A percentile compares a stretch with the other conserved stretches of the same genome.
phyloP scores from a whole-genome alignment of 2,888 invertebrate species.

The Acleris emargana region DNA sequence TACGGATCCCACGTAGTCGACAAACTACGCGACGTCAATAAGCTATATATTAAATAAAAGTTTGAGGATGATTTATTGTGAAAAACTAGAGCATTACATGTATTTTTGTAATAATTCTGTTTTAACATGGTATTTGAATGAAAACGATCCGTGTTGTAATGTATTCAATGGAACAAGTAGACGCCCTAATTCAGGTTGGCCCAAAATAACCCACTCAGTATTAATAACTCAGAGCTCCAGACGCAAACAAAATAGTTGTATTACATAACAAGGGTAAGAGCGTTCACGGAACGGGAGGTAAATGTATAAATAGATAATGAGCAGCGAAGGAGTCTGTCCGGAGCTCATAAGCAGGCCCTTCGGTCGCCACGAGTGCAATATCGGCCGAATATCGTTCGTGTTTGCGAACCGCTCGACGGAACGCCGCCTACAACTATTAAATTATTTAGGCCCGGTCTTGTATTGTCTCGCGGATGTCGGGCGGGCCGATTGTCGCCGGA shows the following conservation, averaged over 20 bases:
- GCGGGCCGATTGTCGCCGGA: slow-evolving; percentile 50
- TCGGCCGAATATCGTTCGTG: slow-evolving; percentile 45
- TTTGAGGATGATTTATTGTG: background rate
- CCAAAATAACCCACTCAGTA: slow-evolving; percentile 25
- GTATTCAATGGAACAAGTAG: background rate
- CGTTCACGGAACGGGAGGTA: slow-evolving; percentile 31
- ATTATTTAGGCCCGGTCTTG: slow-evolving; percentile 76
- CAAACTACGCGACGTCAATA: slow-evolving; percentile 12
- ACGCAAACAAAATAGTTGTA: slow-evolving; percentile 28
- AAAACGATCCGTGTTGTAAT: background rate
- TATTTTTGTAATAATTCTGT: background rate
- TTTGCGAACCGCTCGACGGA: slow-evolving; percentile 68
- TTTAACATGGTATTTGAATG: background rate
- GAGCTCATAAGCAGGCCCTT: slow-evolving; percentile 39
- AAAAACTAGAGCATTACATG: background rate
- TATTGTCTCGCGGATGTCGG: slow-evolving; percentile 72
- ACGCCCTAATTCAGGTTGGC: slow-evolving; percentile 11
- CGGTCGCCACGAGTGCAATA: slow-evolving; percentile 35
- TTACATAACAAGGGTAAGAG: slow-evolving; percentile 34
- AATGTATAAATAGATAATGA: slow-evolving; percentile 36
- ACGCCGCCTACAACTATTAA: slow-evolving; percentile 69
- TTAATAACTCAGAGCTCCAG: slow-evolving; percentile 23
- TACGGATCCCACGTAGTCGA: slow-evolving; percentile 42
- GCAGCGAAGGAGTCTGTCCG: slow-evolving; percentile 34
- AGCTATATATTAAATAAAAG: slow-evolving; percentile 5